Base-by-base conservation (phyloP, 2,113 vertebrate genomes). In the Gila orcuttii region DNA sequence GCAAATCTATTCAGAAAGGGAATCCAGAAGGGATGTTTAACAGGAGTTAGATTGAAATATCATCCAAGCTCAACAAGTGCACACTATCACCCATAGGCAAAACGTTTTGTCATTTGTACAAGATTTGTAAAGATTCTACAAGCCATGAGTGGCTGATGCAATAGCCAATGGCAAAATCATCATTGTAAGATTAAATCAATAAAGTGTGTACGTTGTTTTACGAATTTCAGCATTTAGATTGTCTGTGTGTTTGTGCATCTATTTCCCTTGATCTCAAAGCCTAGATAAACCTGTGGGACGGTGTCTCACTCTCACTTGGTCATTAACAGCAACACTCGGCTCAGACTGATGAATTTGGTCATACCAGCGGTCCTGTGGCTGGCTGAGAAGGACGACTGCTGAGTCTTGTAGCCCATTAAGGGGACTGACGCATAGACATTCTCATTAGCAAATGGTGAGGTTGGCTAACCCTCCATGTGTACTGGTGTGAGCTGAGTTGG, bases 341-440 rank as follows among this genome's bases (percentile, higher is more conserved):
- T 82, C 47, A 55, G 64, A 55, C 62, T 81, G 59, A 81, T 81
- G 36, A 66, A 68, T 81, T 25, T 11, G 79, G 9, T 42, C 28
- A 33, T 68, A 28, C 19, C 62, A 68, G 42, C 7, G 33, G 33
- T 50, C 28, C 80, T n/a, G 17, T 69, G 47, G 62, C 50, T 78
- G 9, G 4, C 55, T 74, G 64, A 83, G 64, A 42, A 84, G 28
- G 47, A 79, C 60, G 78, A 68, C 78, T 75, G 82, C n/a, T 59
- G 28, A 69, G 71, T 75, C 36, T 71, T 55, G 80, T 66, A 83
- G 81, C 78, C 73, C 79, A 87, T 91, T 89, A 89, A 55, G 71
- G 79, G 68, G 59, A 39, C 88, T 86, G 85, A 85, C 83, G 79
- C 86, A 85, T 59, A 68, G 81, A 45, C 79, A 47, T 71, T 85